phyloP scores from a whole-genome alignment of 2,113 vertebrate genomes.

The Eurystomus gularis region DNA sequence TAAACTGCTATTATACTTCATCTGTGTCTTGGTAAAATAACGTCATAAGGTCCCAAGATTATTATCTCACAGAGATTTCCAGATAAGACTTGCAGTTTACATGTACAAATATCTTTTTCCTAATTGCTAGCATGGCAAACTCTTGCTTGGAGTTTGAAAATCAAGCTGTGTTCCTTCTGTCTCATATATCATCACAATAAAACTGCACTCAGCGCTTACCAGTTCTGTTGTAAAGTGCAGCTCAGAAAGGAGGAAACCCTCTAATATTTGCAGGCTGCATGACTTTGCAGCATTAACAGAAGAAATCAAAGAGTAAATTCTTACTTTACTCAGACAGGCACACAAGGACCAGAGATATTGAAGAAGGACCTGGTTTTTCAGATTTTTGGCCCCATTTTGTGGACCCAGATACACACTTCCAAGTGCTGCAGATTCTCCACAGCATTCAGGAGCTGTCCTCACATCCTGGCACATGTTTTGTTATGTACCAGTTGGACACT shows the following conservation, averaged over 20 bases:
- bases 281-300: not conserved
- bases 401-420: not conserved
- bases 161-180: not conserved
- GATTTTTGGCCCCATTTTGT: not conserved
- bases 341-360: not conserved
- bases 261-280: not conserved
- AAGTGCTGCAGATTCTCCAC: not conserved
- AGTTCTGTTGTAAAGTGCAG: not conserved
- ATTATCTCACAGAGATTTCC: slow-evolving; percentile 27
- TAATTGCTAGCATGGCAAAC: not conserved
- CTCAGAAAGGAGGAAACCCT: not conserved
- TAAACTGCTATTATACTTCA: not conserved
- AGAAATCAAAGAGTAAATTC: not conserved
- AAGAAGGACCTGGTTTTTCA: not conserved
- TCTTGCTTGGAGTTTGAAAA: slow-evolving; percentile 8
- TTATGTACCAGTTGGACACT: not conserved
- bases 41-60: not conserved
- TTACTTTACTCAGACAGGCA: not conserved
- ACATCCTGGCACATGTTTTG: not conserved
- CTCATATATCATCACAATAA: not conserved
- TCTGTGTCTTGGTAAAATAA: not conserved
- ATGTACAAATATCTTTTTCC: not conserved
- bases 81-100: not conserved
- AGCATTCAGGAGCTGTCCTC: not conserved
- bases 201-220: not conserved